Percentiles rank a stretch among this genome's conserved stretches.
Conservation (phyloP, 2,113 vertebrate species). For the Odobenus rosmarus region DNA sequence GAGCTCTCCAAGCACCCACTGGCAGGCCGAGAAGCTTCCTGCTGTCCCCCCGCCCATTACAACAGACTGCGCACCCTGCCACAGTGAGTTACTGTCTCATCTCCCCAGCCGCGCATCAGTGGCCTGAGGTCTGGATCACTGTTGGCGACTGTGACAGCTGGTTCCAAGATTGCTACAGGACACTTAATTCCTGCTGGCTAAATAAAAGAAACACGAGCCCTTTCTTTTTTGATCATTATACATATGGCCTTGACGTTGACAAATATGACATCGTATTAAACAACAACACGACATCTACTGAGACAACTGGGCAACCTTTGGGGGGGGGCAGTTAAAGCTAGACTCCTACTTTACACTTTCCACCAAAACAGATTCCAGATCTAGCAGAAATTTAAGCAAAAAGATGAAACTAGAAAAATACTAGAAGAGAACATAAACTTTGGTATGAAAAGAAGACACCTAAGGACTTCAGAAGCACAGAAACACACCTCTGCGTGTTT, state of each 20-base stretch:
- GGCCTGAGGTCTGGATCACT: neutral
- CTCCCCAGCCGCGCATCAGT: neutral
- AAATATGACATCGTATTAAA: neutral
- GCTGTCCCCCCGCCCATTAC: too few species aligned
- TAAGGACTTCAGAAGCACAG: neutral
- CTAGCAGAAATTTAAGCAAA: neutral
- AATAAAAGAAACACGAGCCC: neutral
- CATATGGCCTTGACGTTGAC: neutral
- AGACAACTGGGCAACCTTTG: neutral
- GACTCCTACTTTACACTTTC: neutral
- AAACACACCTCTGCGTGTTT: neutral
- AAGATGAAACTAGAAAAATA: neutral
- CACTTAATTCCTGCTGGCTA: neutral
- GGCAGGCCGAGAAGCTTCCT: neutral
- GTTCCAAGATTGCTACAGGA: neutral
- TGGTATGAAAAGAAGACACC: neutral
- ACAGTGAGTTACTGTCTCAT: neutral
- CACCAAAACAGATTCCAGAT: neutral
- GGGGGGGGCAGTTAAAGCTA: neutral
- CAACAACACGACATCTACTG: neutral
- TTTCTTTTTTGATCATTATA: neutral
- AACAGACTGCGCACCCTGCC: fast-evolving
- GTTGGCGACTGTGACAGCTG: neutral
- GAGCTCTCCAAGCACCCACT: neutral
- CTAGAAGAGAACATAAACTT: neutral